Percentiles rank a stretch among this genome's conserved stretches.
phyloP scores from a whole-genome alignment of 2,888 invertebrate species.

The Nemotelus pantherinus region DNA sequence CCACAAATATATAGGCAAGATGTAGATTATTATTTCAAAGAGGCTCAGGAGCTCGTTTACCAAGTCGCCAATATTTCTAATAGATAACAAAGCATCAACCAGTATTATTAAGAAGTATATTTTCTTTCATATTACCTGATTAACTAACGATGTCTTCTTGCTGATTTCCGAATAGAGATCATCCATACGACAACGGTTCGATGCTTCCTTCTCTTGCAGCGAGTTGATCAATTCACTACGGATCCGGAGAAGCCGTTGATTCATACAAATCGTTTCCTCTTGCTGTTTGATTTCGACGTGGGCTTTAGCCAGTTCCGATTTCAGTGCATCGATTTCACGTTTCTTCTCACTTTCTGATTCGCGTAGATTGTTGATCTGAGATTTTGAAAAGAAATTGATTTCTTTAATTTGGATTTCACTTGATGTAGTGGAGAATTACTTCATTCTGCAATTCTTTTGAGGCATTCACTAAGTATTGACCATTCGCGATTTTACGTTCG shows the following conservation, averaged over 20 bases:
- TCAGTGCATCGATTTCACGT: constrained; percentile 54
- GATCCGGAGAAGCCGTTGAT: constrained; percentile 56
- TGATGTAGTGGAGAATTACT: constrained; percentile 22
- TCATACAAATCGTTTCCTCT: constrained; percentile 56
- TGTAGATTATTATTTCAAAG: background rate
- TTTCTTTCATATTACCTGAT: constrained; percentile 51
- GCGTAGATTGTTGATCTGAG: constrained; percentile 47
- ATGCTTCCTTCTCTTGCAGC: constrained; percentile 57
- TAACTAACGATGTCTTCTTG: constrained; percentile 50
- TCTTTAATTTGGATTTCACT: background rate
- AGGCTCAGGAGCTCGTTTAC: background rate
- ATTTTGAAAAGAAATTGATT: too few species aligned
- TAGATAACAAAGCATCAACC: constrained; percentile 18
- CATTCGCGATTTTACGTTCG: constrained; percentile 45
- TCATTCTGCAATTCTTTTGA: constrained; percentile 46
- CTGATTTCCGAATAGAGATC: constrained; percentile 56
- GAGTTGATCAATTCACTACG: constrained; percentile 58
- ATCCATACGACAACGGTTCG: constrained; percentile 54
- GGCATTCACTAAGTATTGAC: constrained; percentile 44
- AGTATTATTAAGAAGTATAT: background rate
- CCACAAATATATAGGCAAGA: background rate
- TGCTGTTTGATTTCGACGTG: constrained; percentile 54
- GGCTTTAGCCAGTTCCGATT: constrained; percentile 54
- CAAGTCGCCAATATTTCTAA: background rate
- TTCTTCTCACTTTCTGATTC: constrained; percentile 52